Conservation (phyloP, 2,113 vertebrate genomes). For the Gopherus flavomarginatus region DNA sequence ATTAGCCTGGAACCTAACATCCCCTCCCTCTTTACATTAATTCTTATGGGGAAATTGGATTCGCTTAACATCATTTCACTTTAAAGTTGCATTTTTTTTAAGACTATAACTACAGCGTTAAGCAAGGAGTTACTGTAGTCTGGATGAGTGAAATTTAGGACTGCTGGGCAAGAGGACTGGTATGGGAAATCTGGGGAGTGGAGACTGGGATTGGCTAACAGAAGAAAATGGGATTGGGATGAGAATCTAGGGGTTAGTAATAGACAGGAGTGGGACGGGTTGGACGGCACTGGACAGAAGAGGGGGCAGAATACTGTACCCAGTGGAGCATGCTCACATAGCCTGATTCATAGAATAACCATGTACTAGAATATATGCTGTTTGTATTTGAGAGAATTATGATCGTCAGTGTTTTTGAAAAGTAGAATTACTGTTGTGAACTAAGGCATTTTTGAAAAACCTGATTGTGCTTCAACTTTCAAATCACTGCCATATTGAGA, state of each 20-base stretch:
- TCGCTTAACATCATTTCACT: too few species aligned
- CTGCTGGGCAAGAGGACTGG: background rate
- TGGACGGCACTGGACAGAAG: background rate
- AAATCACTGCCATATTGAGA: background rate
- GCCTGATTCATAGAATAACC: background rate
- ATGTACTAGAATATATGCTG: background rate
- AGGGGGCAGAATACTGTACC: background rate
- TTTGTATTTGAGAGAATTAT: background rate
- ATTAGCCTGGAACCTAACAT: too few species aligned
- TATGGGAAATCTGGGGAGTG: background rate
- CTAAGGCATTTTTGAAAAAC: background rate
- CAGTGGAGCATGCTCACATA: background rate
- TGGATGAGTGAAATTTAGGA: background rate
- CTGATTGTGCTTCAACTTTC: background rate
- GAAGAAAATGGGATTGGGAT: background rate
- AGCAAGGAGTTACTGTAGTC: background rate
- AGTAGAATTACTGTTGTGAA: background rate
- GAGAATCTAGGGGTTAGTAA: background rate
- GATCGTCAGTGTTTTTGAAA: background rate
- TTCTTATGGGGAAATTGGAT: too few species aligned
- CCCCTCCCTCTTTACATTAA: too few species aligned
- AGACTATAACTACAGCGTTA: too few species aligned
- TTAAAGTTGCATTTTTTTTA: too few species aligned
- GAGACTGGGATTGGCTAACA: background rate
- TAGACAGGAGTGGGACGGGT: background rate